phyloP scores from a whole-genome alignment of 2,797 vertebrate species.

The Dendrocincla fuliginosa region DNA sequence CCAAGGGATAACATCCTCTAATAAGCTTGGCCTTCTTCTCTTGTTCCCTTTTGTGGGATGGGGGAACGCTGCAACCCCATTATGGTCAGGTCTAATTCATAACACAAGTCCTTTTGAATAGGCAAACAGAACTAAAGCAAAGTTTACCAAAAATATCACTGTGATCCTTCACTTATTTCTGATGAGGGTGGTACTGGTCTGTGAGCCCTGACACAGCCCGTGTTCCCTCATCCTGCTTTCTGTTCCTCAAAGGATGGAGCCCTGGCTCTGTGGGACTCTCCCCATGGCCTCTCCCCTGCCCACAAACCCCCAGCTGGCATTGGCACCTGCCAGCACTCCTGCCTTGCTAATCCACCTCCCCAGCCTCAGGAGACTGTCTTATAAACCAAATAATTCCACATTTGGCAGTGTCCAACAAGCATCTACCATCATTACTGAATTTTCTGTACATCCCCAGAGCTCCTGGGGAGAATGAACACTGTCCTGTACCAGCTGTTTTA shows the following conservation, averaged over 20 bases:
- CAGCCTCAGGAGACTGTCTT: neutral
- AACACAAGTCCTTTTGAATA: neutral
- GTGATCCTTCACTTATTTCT: neutral
- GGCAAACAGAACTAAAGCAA: neutral
- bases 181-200: rapidly evolving
- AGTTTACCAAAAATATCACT: neutral
- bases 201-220: neutral
- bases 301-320: neutral
- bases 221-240: neutral
- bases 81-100: neutral
- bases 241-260: neutral
- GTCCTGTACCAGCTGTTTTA: neutral
- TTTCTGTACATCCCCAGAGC: neutral
- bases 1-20: neutral
- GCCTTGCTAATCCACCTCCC: neutral
- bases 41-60: neutral
- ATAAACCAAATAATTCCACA: neutral
- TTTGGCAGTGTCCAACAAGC: neutral
- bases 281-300: neutral
- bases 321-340: neutral
- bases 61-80: neutral
- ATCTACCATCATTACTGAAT: neutral
- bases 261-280: neutral
- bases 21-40: neutral
- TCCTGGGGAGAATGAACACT: neutral